Base-by-base conservation (phyloP, 2,888 invertebrate species). In the Nyleta sp. region DNA sequence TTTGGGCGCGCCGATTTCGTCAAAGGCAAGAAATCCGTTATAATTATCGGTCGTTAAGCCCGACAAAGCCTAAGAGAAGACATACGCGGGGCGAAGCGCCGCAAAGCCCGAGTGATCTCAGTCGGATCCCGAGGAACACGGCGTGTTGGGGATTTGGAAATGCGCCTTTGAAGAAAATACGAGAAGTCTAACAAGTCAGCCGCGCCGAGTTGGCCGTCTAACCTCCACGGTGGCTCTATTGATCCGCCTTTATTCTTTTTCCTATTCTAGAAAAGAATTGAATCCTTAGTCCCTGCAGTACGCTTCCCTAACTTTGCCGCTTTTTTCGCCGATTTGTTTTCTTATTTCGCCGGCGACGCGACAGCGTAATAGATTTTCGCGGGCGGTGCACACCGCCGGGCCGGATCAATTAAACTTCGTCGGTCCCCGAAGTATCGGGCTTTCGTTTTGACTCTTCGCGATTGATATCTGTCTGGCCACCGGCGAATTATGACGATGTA, bases 151-250 rank as follows among this genome's bases (percentile, higher is more conserved):
- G 87, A 88, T 87, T 89, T 86, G 84, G 83, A 84, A 88, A 87
- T 86, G 81, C 82, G 84, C 85, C 85, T 87, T 85, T 86, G 86
- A 83, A 83, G 85, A 84, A 87, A 89, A 88, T 86, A 87, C 87
- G 87, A 83, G 77, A 83, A 78, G 81, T 80, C 81, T 73, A 81
- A 83, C 81, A 80, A 80, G 81, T 80, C 80, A 78, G 81, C 64
- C 57, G 81, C 77, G 81, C 64, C 57, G 81, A 78, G 64, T 73
- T 80, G 72, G 80, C 74, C 65, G 80, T 79, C 70, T 78, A 83
- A 82, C 76, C 82, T 79, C 55, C 65, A 55, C 77, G 80, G 55
- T 40, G 67, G 77, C 70, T 80, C 85, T 86, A 87, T 88, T 85
- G 88, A 89, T 89, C 87, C 84, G 79, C 78, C 82, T 84, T 84